phyloP scores from a whole-genome alignment of 1,140 invertebrate genomes.

The Micrasema longulum region DNA sequence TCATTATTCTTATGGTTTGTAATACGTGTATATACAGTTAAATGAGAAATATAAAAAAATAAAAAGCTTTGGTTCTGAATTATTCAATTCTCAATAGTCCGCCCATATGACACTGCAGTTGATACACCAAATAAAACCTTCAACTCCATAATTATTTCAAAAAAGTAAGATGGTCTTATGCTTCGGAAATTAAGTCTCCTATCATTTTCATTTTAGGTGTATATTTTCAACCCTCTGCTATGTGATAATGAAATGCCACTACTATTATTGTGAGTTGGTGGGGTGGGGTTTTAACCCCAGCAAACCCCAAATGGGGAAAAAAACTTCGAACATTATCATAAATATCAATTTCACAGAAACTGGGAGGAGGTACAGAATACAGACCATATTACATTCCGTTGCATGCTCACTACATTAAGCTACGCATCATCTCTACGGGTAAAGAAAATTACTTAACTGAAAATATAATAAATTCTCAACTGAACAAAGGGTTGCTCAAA shows the following conservation, averaged over 20 bases:
- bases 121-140: too few species aligned
- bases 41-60: too few species aligned
- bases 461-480: too few species aligned
- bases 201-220: too few species aligned
- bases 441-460: background rate
- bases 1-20: too few species aligned
- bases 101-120: too few species aligned
- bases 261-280: slow-evolving; percentile 3
- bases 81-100: too few species aligned
- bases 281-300: slow-evolving; percentile 12
- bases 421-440: slow-evolving; percentile 11
- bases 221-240: slow-evolving; percentile 14
- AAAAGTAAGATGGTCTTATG: too few species aligned
- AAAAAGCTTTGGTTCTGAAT: too few species aligned
- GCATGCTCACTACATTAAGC: slow-evolving; percentile 47
- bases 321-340: slow-evolving; percentile 54
- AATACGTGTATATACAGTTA: too few species aligned
- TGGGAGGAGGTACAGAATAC: slow-evolving; percentile 33
- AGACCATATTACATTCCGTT: slow-evolving; percentile 54
- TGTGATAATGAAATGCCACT: slow-evolving; percentile 43
- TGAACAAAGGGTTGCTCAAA: background rate
- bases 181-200: too few species aligned
- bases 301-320: slow-evolving; percentile 22
- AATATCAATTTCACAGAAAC: slow-evolving; percentile 54
- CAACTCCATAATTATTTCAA: too few species aligned